A percentile compares a stretch with the other conserved stretches of the same genome.
phyloP scores from a whole-genome alignment of 1,140 invertebrate species.

The Zaprionus africanus region DNA sequence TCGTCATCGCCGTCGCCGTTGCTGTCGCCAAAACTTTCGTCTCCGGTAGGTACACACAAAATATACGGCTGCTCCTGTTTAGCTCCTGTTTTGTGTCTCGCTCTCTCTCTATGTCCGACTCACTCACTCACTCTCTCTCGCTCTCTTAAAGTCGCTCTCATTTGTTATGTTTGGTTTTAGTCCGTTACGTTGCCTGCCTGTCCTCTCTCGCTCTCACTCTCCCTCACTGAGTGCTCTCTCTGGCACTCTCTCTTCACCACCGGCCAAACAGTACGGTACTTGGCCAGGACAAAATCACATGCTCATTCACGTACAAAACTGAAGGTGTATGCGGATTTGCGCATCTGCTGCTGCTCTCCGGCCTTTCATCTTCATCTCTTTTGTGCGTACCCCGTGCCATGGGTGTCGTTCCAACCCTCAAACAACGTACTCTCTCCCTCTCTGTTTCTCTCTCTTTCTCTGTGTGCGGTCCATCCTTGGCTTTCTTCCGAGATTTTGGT shows the following conservation, averaged over 20 bases:
- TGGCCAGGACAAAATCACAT: constrained; percentile 27
- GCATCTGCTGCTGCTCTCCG: constrained; percentile 36
- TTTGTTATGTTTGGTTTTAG: constrained; percentile 51
- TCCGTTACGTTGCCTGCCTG: constrained; percentile 7
- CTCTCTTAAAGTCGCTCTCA: constrained; percentile 33
- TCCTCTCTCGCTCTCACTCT: background rate
- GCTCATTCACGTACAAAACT: constrained; percentile 2
- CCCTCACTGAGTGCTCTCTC: constrained; percentile 19
- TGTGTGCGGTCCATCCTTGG: constrained; percentile 22
- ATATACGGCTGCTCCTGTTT: constrained; percentile 78
- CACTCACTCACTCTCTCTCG: constrained; percentile 15
- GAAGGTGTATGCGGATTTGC: constrained; percentile 33
- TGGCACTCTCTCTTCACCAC: constrained; percentile 19
- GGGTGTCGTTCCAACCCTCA: constrained; percentile 44
- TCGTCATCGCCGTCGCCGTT: constrained; percentile 40
- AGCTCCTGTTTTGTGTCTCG: constrained; percentile 72
- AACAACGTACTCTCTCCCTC: constrained; percentile 3
- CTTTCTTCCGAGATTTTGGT: constrained; percentile 52
- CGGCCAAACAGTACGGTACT: constrained; percentile 35
- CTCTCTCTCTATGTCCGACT: constrained; percentile 48
- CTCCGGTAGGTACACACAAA: constrained; percentile 85
- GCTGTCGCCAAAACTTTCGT: constrained; percentile 72
- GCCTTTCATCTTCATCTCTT: constrained; percentile 26
- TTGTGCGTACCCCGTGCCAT: constrained; percentile 10
- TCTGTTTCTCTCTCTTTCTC: constrained; percentile 15